These are phyloP conservation scores for Scaptodrosophila latifasciaeformis DNA, from an alignment of 2,888 invertebrate genomes.

Conservation along the genomic window DNA sequence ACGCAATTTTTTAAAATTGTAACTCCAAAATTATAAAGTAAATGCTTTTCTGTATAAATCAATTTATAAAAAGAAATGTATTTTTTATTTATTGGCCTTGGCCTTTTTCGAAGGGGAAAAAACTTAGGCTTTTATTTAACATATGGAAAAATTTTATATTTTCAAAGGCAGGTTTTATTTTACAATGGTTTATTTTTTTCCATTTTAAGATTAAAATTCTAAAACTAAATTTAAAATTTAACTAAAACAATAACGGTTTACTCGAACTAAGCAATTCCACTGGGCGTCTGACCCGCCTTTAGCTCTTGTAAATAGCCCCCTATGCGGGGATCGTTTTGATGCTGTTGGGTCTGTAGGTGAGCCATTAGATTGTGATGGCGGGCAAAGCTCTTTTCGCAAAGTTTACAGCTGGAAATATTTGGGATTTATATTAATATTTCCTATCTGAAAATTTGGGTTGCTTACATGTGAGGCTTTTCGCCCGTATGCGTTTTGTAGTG, in stretches of 20 bases:
- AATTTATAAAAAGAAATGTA: no score
- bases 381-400: constrained; percentile 72
- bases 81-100: no score
- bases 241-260: neutral
- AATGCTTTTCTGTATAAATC: no score
- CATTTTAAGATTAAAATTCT: neutral
- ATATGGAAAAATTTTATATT: no score
- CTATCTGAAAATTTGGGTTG: neutral
- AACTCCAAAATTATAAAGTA: no score
- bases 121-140: no score
- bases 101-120: no score
- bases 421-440: neutral
- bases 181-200: neutral
- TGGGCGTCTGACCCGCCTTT: constrained; percentile 9
- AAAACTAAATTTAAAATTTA: neutral
- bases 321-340: constrained; percentile 67
- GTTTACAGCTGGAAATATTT: constrained; percentile 55
- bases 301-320: constrained; percentile 35
- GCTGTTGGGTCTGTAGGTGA: constrained; percentile 71
- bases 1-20: no score
- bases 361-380: constrained; percentile 73
- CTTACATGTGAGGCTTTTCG: constrained; percentile 71
- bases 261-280: neutral
- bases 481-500: constrained; percentile 73
- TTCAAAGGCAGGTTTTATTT: neutral